These are phyloP conservation scores for Trichechus manatus DNA, from an alignment of 2,113 vertebrate genomes.

Conservation along the genomic window DNA sequence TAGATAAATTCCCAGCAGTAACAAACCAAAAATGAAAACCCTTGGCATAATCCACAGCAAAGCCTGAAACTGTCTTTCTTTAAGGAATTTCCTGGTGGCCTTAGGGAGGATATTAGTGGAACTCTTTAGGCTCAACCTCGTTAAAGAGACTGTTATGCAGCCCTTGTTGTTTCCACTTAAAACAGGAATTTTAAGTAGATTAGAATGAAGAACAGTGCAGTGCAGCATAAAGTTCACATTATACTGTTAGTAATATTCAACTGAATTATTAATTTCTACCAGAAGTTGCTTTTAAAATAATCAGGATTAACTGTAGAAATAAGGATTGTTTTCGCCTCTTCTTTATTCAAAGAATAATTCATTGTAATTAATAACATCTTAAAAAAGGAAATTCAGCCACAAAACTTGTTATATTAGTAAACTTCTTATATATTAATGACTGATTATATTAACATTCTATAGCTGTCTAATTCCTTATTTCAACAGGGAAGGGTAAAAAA, in stretches of 20 bases:
- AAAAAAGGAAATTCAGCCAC: constrained; percentile 39
- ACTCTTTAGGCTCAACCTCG: constrained; percentile 83
- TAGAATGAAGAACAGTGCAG: constrained; percentile 74
- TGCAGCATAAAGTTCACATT: constrained; percentile 77
- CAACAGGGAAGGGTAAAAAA: neutral
- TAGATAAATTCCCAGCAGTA: constrained; percentile 79
- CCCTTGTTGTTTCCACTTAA: constrained; percentile 82
- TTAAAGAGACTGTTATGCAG: constrained; percentile 74
- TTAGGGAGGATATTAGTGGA: constrained; percentile 84
- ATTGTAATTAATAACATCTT: constrained; percentile 63
- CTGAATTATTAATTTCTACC: constrained; percentile 82
- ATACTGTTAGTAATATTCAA: constrained; percentile 76
- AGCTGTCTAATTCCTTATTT: constrained; percentile 36
- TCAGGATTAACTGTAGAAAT: constrained; percentile 71
- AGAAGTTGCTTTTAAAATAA: constrained; percentile 77
- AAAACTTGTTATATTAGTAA: neutral
- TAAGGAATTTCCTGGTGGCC: constrained; percentile 84
- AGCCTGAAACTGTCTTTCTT: constrained; percentile 79
- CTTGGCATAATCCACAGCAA: constrained; percentile 70
- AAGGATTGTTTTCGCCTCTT: constrained; percentile 62
- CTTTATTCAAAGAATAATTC: constrained; percentile 62
- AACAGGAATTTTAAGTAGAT: constrained; percentile 87
- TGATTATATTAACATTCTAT: constrained; percentile 44
- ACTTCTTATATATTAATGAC: neutral
- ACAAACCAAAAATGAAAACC: constrained; percentile 74